Percentiles rank a stretch among this genome's conserved stretches.
Evolutionary conservation across 2,888 invertebrate genomes (phyloP).

Genomic region (Andrena flavipes): DNA sequence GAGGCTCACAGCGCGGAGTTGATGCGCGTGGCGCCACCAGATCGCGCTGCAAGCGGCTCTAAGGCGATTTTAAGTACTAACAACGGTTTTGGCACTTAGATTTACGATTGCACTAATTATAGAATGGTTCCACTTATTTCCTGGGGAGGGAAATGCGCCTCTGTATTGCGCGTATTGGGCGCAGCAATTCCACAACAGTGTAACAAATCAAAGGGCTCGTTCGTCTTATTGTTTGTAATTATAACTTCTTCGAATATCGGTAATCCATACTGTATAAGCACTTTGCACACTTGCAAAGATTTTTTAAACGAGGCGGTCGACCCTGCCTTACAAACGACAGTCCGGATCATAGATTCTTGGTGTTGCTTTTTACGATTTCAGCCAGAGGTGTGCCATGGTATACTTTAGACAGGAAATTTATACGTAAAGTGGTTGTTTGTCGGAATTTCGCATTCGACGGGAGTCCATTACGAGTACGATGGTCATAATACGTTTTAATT

Average conservation of each 20-base stretch:
- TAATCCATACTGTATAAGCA: not conserved
- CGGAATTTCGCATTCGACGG: not conserved
- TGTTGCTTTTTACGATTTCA: not conserved
- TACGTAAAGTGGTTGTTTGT: not conserved
- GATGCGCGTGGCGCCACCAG: constrained; percentile 43
- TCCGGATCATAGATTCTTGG: not conserved
- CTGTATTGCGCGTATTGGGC: constrained; percentile 3
- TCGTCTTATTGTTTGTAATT: not conserved
- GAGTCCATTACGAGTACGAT: constrained; percentile 2
- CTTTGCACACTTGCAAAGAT: not conserved
- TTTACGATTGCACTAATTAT: constrained; percentile 80
- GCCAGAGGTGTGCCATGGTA: not conserved
- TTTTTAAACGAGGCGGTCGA: not conserved
- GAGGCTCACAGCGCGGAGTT: constrained; percentile 40
- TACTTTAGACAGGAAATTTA: constrained; percentile 20
- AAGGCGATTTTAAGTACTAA: constrained; percentile 73
- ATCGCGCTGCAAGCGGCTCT: constrained; percentile 66
- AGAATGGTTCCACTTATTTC: constrained; percentile 59
- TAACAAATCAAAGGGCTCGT: not conserved
- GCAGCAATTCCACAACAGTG: not conserved
- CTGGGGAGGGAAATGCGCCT: constrained; percentile 21
- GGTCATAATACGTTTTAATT: constrained; percentile 18
- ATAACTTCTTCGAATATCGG: not conserved
- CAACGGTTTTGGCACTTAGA: constrained; percentile 83
- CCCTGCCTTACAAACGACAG: constrained; percentile 5